Conservation (phyloP, 1,140 invertebrate species). For the Nymphalis io region DNA sequence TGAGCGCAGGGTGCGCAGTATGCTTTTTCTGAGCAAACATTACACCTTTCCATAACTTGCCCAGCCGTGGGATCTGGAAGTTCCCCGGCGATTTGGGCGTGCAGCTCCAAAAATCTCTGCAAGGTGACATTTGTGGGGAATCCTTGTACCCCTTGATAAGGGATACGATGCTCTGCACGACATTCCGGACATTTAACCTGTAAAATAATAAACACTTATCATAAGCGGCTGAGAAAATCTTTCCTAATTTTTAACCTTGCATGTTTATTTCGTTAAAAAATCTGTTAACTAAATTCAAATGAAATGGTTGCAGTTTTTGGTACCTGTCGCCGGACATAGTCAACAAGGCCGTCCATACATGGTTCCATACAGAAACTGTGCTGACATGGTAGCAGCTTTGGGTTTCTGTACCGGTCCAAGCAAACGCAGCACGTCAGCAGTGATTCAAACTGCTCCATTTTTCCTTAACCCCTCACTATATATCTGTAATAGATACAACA, state of each 20-base stretch:
- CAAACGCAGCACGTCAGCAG: slow-evolving; percentile 99
- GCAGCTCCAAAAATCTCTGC: slow-evolving; percentile 96
- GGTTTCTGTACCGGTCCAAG: slow-evolving; percentile 97
- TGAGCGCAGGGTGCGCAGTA: slow-evolving; percentile 94
- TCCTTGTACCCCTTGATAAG: slow-evolving; percentile 96
- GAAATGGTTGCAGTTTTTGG: neutral
- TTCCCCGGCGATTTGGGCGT: slow-evolving; percentile 96
- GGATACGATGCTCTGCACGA: slow-evolving; percentile 97
- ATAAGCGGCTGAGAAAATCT: neutral
- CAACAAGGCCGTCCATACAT: slow-evolving; percentile 97
- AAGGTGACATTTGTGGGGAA: slow-evolving; percentile 98
- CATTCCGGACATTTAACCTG: slow-evolving; percentile 99
- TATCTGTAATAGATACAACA: slow-evolving; percentile 56
- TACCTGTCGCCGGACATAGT: slow-evolving; percentile 93
- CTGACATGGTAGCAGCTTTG: slow-evolving; percentile 98
- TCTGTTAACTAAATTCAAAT: neutral
- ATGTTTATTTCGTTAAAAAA: neutral
- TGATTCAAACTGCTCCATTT: slow-evolving; percentile 98
- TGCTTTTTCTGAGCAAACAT: slow-evolving; percentile 96
- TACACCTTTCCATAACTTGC: slow-evolving; percentile 92
- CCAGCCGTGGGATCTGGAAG: slow-evolving; percentile 91
- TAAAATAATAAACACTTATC: slow-evolving; percentile 47
- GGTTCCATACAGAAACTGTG: slow-evolving; percentile 99
- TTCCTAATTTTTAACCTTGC: neutral
- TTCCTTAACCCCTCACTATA: slow-evolving; percentile 62